These are phyloP conservation scores for Anoplius nigerrimus DNA, from an alignment of 2,888 invertebrate genomes.

Conservation along the genomic window DNA sequence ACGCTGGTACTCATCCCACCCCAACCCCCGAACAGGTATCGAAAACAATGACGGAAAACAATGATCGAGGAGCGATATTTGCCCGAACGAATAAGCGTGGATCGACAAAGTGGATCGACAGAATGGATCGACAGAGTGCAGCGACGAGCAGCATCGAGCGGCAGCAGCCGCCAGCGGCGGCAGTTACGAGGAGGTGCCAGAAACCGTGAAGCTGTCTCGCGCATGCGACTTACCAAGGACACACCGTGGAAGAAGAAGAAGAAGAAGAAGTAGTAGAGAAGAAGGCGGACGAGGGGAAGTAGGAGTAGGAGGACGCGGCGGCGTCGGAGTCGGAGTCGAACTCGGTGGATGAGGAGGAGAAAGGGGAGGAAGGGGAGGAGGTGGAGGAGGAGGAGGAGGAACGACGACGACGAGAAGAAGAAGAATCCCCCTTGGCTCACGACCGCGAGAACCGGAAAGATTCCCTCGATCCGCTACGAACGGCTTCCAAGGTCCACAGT, in stretches of 20 bases:
- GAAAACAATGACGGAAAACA: no score
- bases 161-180: not conserved
- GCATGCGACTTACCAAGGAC: slow-evolving; percentile 66
- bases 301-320: slow-evolving; percentile 9
- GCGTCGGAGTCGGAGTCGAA: slow-evolving; percentile 8
- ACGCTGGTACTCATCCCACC: no score
- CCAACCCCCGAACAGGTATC: no score
- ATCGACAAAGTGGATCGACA: not conserved
- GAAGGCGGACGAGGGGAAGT: slow-evolving; percentile 11
- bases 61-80: not conserved
- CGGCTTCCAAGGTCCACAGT: slow-evolving; percentile 70
- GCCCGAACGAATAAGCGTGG: not conserved
- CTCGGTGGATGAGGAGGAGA: not conserved
- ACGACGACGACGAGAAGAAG: slow-evolving; percentile 33
- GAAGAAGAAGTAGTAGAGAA: slow-evolving; percentile 19
- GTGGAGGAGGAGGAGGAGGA: slow-evolving; percentile 14
- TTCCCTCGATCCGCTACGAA: slow-evolving; percentile 74
- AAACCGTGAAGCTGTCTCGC: slow-evolving; percentile 57
- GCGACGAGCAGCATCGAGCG: no score
- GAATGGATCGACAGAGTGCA: not conserved
- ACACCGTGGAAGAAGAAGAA: slow-evolving; percentile 29
- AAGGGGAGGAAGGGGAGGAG: slow-evolving; percentile 15
- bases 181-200: slow-evolving; percentile 44
- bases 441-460: slow-evolving; percentile 73
- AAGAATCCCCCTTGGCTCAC: slow-evolving; percentile 58